Base-by-base conservation (phyloP, 2,797 vertebrate genomes). In the Peromyscus nudipes region DNA sequence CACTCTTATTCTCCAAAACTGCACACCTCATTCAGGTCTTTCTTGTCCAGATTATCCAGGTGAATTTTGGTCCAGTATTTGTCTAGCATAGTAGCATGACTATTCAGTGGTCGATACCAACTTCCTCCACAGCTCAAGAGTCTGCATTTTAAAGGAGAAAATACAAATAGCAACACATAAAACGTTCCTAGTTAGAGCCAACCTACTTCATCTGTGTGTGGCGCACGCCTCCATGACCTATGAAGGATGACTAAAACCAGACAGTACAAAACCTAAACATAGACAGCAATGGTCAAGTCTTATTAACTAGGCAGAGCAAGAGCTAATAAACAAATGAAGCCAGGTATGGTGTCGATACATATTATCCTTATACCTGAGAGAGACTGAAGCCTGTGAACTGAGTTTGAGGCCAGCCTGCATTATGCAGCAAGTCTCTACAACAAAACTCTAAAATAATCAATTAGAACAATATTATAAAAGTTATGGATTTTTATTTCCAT, bases 11-110 rank as follows among this genome's bases (percentile, higher is more conserved):
- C 87, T 89, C 67, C 80, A 77, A 87, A 79, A 93, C 25, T 19
- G 25, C 98, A 96, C 98, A 99, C 99, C 99, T 99, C 99, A 98
- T 99, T 99, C 91, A 99, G 98, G 94, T 99, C 99, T 80, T 98
- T 99, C 97, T 99, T 98, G 91, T 97, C 98, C 99, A 99, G 99
- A 97, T 99, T 99, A 84, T 99, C 98, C 97, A 99, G 98, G 81
- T 99, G 99, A 97, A 99, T 98, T 98, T 99, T 99, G 96, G 99
- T 99, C 99, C 99, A 99, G 77, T 99, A 99, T 93, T 99, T 99
- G 98, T 99, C 99, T 97, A 99, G 96, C 97, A 99, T 99, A 76
- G 98, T 97, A 60, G 99, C 99, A 1, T 99, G 99, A 95, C 99
- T 99, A 98, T 99, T 99, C 92, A 99, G 99, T 12, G 99, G 99